Percentiles rank a stretch among this genome's conserved stretches.
Conservation (phyloP, 37 sponge, comb jelly and placozoan genomes). For the Bolinopsis microptera region DNA sequence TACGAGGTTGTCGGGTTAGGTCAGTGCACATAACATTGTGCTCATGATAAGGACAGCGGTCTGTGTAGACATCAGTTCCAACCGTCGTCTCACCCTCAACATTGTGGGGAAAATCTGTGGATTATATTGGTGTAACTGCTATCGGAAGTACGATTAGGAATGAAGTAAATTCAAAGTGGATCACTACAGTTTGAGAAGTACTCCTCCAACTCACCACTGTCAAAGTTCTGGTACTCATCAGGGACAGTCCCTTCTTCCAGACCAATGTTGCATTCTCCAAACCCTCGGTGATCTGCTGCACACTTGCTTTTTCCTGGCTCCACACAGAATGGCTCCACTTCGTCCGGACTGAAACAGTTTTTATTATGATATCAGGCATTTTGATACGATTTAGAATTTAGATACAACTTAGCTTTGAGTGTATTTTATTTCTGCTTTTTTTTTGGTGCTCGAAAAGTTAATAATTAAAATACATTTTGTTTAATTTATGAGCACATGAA, state of each 20-base stretch:
- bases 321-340: background rate
- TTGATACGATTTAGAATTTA: background rate
- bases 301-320: background rate
- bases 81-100: background rate
- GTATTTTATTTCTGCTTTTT: too few relatives aligned
- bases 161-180: too few relatives aligned
- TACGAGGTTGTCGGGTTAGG: background rate
- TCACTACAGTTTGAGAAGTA: too few relatives aligned
- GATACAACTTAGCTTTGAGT: too few relatives aligned
- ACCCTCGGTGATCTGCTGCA: background rate
- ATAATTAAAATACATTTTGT: background rate
- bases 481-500: background rate
- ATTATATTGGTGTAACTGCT: background rate
- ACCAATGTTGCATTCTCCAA: background rate
- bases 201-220: background rate
- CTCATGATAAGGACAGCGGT: background rate
- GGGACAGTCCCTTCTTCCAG: background rate
- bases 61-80: background rate
- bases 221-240: slow-evolving; percentile 15
- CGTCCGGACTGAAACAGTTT: background rate
- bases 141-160: too few relatives aligned
- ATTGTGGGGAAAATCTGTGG: background rate
- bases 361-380: background rate
- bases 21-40: background rate
- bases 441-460: too few relatives aligned